Evolutionary conservation across 2,888 invertebrate species (phyloP).

Genomic region (Yponomeuta plumbellus): DNA sequence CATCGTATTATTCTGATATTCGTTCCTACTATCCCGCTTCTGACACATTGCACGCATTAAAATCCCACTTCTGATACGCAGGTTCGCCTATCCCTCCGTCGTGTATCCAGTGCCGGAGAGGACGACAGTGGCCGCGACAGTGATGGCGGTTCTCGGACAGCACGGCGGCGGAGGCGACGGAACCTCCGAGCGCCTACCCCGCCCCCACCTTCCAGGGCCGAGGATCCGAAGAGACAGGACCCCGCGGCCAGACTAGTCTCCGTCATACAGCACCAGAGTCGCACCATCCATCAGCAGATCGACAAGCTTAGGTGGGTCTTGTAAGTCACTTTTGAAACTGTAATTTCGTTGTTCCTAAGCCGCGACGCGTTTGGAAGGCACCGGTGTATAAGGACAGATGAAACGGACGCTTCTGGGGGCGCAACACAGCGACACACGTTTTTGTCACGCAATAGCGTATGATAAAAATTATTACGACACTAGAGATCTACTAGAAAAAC

Average conservation of each 20-base stretch:
- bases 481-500: no score
- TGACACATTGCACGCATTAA: no score
- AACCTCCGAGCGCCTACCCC: conserved; percentile 50
- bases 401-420: no score
- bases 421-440: no score
- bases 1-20: no score
- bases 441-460: no score
- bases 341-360: no score
- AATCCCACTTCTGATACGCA: conserved; percentile 25
- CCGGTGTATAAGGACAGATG: no score
- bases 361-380: no score
- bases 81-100: conserved; percentile 67
- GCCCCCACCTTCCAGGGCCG: conserved; percentile 49
- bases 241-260: conserved; percentile 64
- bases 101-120: conserved; percentile 66
- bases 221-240: conserved; percentile 32
- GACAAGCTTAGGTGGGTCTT: conserved; percentile 59
- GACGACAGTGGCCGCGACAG: conserved; percentile 72
- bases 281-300: conserved; percentile 67
- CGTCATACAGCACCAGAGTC: conserved; percentile 67
- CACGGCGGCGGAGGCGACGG: conserved; percentile 46
- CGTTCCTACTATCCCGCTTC: no score
- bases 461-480: no score
- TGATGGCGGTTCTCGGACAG: conserved; percentile 54
- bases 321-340: background rate